Evolutionary conservation across 2,113 vertebrate genomes (phyloP), one percentile per base, ranked within the genome.

Genomic region (Mobula hypostoma): DNA sequence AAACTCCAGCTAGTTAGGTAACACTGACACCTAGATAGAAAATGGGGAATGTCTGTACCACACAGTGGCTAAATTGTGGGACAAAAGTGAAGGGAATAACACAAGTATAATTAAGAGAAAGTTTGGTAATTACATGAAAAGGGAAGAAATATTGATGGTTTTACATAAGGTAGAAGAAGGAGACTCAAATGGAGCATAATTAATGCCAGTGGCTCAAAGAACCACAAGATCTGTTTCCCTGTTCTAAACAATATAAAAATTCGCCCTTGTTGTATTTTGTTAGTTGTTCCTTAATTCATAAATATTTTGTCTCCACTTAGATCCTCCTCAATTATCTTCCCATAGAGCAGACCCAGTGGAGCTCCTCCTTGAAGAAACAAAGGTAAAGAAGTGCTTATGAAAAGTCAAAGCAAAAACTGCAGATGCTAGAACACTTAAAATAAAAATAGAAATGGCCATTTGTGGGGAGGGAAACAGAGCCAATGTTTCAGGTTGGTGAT

Each of bases 241-340:
- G 79, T 36, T 48, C 7, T 82, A 19, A 15, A 48, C 21, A 19
- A 7, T 58, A 12, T 74, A 85, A 7, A 58, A 61, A 27, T 29
- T 11, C 48, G 24, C 56, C 21, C 48, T 58, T 58, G 78, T 40
- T 78, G 17, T 40, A 40, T 21, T n/a, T 82, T 82, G 36, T 61
- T 14, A 58, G 27, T 7, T 29, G 5, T 90, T n/a, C 15, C 32
- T 32, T 32, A 68, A 90, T 63, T 32, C 19, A 56, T 12, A 8
- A 15, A 21, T 29, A 29, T 58, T 66, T 94, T 94, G 94, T 32
- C 94, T 94, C 78, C 95, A 40, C 94, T 19, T 95, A 99, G 99
- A 98, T 99, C 95, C 98, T 99, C 94, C 96, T 99, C 36, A 99
- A 99, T 96, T 99, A 99, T 95, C 98, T 99, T 94, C 99, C 99